phyloP scores from a whole-genome alignment of 2,888 invertebrate genomes.

The Laothoe populi region DNA sequence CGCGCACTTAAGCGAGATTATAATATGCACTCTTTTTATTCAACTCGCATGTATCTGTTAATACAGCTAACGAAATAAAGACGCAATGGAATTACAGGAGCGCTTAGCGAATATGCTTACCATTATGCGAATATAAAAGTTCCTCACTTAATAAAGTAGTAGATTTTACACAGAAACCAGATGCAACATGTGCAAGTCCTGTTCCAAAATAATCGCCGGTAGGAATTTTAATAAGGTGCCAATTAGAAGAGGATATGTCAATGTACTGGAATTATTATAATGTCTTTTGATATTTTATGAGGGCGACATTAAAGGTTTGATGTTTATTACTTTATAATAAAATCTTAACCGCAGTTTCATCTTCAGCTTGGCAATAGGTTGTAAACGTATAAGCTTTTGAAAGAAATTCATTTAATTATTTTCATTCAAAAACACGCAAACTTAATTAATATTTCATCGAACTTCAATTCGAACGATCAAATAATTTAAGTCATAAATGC shows the following conservation, averaged over 20 bases:
- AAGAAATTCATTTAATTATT: conserved; percentile 17
- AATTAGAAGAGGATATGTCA: conserved; percentile 69
- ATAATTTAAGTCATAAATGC: conserved; percentile 17
- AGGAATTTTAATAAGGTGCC: conserved; percentile 78
- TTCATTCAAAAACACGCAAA: conserved; percentile 15
- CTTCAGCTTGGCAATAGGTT: conserved; percentile 24
- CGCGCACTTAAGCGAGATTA: conserved; percentile 61
- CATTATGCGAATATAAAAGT: conserved; percentile 68
- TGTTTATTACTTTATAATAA: conserved; percentile 65
- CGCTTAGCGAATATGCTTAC: conserved; percentile 68
- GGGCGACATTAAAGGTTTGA: conserved; percentile 59
- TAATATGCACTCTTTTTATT: conserved; percentile 50
- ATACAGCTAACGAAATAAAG: conserved; percentile 64
- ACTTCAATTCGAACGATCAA: conserved; percentile 8
- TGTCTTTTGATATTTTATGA: conserved; percentile 67
- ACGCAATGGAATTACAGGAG: conserved; percentile 64
- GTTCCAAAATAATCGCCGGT: conserved; percentile 69
- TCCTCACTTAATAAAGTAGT: conserved; percentile 75
- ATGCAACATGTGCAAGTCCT: conserved; percentile 61
- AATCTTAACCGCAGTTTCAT: conserved; percentile 45
- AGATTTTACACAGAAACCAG: conserved; percentile 70
- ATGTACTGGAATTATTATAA: conserved; percentile 59
- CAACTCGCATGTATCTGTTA: conserved; percentile 49
- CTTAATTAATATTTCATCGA: conserved; percentile 19
- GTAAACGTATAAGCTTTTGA: conserved; percentile 16